These are phyloP conservation scores for Chauna torquata DNA, from an alignment of 2,113 vertebrate species.

Conservation along the genomic window DNA sequence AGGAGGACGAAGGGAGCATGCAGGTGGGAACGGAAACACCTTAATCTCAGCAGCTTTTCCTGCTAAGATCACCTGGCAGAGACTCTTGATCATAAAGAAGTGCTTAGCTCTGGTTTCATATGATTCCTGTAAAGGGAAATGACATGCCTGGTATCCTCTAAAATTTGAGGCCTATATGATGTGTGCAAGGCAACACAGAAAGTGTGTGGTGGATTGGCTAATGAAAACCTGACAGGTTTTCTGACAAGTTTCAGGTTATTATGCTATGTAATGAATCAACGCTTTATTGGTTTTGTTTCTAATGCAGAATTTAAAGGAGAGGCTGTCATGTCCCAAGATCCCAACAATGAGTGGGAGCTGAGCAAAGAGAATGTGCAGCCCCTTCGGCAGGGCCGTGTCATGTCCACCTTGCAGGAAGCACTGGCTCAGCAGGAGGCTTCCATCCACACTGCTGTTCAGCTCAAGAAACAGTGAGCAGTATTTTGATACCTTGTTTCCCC, in stretches of 20 bases:
- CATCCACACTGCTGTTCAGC: constrained; percentile 77
- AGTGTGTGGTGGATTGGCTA: fast-evolving
- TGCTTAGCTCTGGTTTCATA: fast-evolving
- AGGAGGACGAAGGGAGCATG: neutral
- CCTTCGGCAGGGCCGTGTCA: constrained; percentile 83
- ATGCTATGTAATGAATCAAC: fast-evolving
- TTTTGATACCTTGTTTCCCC: neutral
- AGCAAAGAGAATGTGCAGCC: constrained; percentile 98
- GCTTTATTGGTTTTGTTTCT: neutral
- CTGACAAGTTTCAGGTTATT: neutral
- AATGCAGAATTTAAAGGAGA: neutral
- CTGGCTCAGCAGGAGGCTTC: constrained; percentile 85
- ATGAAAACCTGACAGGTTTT: fast-evolving
- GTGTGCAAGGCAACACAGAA: too few relatives aligned
- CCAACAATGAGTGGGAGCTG: constrained; percentile 89
- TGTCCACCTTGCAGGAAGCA: constrained; percentile 86
- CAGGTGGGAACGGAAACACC: too few relatives aligned
- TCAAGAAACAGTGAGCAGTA: constrained; percentile 84
- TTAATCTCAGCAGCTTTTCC: neutral
- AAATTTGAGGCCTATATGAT: fast-evolving
- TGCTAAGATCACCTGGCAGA: fast-evolving
- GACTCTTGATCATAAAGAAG: fast-evolving
- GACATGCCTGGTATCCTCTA: fast-evolving
- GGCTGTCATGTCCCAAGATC: constrained; percentile 80
- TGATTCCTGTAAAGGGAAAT: fast-evolving